A percentile compares a stretch with the other conserved stretches of the same genome.
Conservation (phyloP, 2,113 vertebrate genomes). For the Ascaphus truei region DNA sequence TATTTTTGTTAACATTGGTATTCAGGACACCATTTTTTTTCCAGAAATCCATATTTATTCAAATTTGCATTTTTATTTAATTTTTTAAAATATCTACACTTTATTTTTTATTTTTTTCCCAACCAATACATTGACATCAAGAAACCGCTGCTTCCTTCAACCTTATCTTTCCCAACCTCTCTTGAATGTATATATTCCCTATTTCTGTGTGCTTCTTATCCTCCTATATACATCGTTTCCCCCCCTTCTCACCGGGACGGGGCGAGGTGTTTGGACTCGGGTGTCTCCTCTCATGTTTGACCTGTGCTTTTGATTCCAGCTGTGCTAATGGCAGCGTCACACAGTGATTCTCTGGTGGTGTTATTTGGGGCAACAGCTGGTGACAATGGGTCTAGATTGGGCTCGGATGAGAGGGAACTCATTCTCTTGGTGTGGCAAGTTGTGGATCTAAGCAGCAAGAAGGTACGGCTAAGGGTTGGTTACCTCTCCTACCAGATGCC, state of each 20-base stretch:
- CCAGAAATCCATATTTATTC: too few relatives aligned
- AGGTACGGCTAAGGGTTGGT: constrained; percentile 76
- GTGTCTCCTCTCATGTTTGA: too few relatives aligned
- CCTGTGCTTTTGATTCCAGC: constrained; percentile 93
- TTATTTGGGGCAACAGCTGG: constrained; percentile 98
- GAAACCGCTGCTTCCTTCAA: constrained; percentile 25
- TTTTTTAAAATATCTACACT: too few relatives aligned
- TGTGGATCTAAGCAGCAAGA: constrained; percentile 93
- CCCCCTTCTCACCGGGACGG: constrained; percentile 77
- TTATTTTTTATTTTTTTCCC: too few relatives aligned
- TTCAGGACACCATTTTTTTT: too few relatives aligned
- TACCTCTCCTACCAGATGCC: background rate
- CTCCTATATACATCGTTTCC: constrained; percentile 76
- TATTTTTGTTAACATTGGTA: too few relatives aligned
- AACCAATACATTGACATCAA: too few relatives aligned
- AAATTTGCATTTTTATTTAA: too few relatives aligned
- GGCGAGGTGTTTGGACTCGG: constrained; percentile 68
- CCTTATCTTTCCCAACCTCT: constrained; percentile 15
- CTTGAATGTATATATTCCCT: constrained; percentile 58
- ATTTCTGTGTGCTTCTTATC: constrained; percentile 60
- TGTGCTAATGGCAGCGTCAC: constrained; percentile 83
- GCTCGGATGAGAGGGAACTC: constrained; percentile 97
- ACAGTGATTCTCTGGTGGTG: constrained; percentile 91
- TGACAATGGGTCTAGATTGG: constrained; percentile 94
- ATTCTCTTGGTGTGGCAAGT: constrained; percentile 99